Percentiles rank a stretch among this genome's conserved stretches.
These are phyloP conservation scores for Quadroppia sp. DNA, from an alignment of 2,888 invertebrate species.

Conservation along the genomic window DNA sequence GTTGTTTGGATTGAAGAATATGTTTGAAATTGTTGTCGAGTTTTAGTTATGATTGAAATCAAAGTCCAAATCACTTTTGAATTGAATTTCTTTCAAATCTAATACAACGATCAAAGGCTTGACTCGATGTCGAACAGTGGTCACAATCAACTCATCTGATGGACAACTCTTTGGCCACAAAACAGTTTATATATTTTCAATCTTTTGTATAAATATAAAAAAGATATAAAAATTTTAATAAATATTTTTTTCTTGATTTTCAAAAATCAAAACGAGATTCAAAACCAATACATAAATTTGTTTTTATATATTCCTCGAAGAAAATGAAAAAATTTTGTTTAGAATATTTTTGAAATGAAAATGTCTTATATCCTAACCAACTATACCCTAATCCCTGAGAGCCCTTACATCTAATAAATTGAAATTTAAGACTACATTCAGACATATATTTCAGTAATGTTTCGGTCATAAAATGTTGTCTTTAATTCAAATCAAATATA, in stretches of 20 bases:
- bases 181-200: too few species aligned
- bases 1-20: too few species aligned
- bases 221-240: not conserved
- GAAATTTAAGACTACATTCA: not conserved
- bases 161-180: too few species aligned
- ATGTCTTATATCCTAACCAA: not conserved
- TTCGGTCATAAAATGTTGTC: not conserved
- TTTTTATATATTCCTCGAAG: not conserved
- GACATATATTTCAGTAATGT: not conserved
- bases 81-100: too few species aligned
- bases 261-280: not conserved
- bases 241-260: too few species aligned
- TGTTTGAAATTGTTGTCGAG: too few species aligned
- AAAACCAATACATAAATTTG: not conserved
- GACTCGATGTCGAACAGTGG: too few species aligned
- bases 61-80: too few species aligned
- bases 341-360: not conserved
- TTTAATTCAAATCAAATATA: too few species aligned
- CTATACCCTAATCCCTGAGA: not conserved
- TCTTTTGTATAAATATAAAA: not conserved
- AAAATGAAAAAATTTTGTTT: not conserved
- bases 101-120: too few species aligned
- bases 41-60: too few species aligned
- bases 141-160: too few species aligned
- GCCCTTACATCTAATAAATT: not conserved